A percentile compares a stretch with the other conserved stretches of the same genome.
Conservation (phyloP, 1,140 invertebrate species). For the Procambarus virginalis region DNA sequence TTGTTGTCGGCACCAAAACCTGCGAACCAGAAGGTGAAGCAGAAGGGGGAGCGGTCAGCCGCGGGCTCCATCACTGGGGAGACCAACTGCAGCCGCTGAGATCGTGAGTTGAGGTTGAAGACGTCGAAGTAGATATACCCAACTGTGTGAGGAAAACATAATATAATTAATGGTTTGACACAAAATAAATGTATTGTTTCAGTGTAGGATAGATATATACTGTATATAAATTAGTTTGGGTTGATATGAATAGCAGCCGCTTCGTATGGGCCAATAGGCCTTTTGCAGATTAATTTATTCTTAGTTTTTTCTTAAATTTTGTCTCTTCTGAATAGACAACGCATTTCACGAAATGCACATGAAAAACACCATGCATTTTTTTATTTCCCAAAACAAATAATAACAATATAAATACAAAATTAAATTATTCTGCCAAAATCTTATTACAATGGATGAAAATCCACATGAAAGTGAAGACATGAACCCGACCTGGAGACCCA, state of each 20-base stretch:
- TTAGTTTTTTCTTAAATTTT: no score
- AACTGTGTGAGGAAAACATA: conserved; percentile 72
- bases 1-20: conserved; percentile 80
- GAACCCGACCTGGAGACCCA: conserved; percentile 75
- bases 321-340: no score
- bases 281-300: no score
- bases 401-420: no score
- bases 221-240: background rate
- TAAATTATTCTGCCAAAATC: no score
- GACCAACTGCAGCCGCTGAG: conserved; percentile 75
- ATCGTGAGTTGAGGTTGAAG: conserved; percentile 76
- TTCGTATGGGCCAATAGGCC: no score
- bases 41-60: conserved; percentile 74
- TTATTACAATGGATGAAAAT: no score
- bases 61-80: conserved; percentile 75
- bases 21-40: conserved; percentile 81
- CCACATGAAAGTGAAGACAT: background rate
- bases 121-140: conserved; percentile 83
- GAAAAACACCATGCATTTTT: no score
- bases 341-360: no score
- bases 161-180: background rate
- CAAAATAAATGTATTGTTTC: background rate
- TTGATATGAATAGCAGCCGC: no score
- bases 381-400: no score
- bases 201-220: background rate